Base-by-base conservation (phyloP, 2,888 invertebrate genomes). In the Noctua comes region DNA sequence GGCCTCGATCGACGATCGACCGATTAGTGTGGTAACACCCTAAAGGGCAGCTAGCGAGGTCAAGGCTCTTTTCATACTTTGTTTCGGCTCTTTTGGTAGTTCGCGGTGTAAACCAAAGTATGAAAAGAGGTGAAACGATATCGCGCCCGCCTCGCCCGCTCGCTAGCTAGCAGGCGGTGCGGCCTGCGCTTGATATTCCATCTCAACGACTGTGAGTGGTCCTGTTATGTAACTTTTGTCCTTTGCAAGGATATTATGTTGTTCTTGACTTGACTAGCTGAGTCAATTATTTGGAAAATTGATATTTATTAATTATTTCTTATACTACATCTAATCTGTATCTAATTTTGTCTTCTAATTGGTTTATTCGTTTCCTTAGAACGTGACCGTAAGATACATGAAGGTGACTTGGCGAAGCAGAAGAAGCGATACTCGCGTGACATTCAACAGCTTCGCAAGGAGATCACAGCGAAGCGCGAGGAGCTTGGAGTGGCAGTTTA, bases 331-430 rank as follows among this genome's bases (percentile, higher is more conserved):
- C 13, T 43, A 43, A 43, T 43, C 43, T 46, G 27, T 48, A 24
- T 11, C 13, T 43, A 27, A 6, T 54, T 36, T 11, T 43, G 36
- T 64, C 21, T 6, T n/a, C 16, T 76, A 36, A 77, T 69, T 31
- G 2, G 16, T 68, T 62, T 62, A 43, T 68, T 46, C 51, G 0
- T 85, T 27, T 70, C 27, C 8, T 65, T 81, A 98, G 98, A 97
- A 74, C 96, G 98, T 31, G 98, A 98, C 86, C 97, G 97, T 75
- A 97, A 97, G 90, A 97, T 97, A 73, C 97, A 97, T 90, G 96
- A 97, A 76, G 95, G 96, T n/a, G 97, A 98, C 86, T 96, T 97
- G 82, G 94, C 93, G 3, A 97, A 97, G 86, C 97, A 97, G 84
- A 96, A 97, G 78, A 97, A 97, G 88, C 93, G 97, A 7, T 96